These are phyloP conservation scores for Agapetus fuscipes DNA, from an alignment of 2,888 invertebrate genomes.

Conservation along the genomic window DNA sequence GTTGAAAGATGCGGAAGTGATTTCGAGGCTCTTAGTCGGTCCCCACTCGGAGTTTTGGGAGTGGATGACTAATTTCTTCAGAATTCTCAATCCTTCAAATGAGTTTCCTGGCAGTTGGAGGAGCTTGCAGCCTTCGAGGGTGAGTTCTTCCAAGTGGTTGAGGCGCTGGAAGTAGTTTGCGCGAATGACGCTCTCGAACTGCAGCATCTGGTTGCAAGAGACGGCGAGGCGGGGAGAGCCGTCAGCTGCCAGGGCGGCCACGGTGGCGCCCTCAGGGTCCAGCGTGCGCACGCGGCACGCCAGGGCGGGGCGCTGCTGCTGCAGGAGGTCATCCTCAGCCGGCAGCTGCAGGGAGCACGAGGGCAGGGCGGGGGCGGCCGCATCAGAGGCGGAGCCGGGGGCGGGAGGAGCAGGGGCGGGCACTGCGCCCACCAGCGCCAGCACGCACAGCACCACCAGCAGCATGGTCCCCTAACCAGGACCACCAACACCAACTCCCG, in stretches of 20 bases:
- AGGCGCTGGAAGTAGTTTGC: slow-evolving; percentile 63
- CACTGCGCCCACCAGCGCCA: slow-evolving; percentile 36
- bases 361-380: slow-evolving; percentile 27
- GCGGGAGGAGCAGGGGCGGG: too few species aligned
- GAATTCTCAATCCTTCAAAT: slow-evolving; percentile 69
- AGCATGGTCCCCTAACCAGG: slow-evolving; percentile 3
- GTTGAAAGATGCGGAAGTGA: slow-evolving; percentile 60
- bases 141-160: slow-evolving; percentile 63
- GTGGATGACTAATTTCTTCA: slow-evolving; percentile 68
- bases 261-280: slow-evolving; percentile 57
- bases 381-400: slow-evolving; percentile 30
- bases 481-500: neutral
- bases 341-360: slow-evolving; percentile 16
- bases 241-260: slow-evolving; percentile 52
- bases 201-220: slow-evolving; percentile 66
- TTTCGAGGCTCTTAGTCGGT: slow-evolving; percentile 62
- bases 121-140: slow-evolving; percentile 71
- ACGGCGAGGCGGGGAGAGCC: slow-evolving; percentile 63
- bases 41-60: slow-evolving; percentile 77
- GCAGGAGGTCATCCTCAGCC: slow-evolving; percentile 30
- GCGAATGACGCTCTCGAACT: slow-evolving; percentile 69
- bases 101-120: slow-evolving; percentile 64
- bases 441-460: slow-evolving; percentile 25
- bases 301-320: slow-evolving; percentile 43
- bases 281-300: slow-evolving; percentile 62